Evolutionary conservation across 2,113 vertebrate species (phyloP), one percentile per base, ranked within the genome.

Genomic region (Tachycineta bicolor): DNA sequence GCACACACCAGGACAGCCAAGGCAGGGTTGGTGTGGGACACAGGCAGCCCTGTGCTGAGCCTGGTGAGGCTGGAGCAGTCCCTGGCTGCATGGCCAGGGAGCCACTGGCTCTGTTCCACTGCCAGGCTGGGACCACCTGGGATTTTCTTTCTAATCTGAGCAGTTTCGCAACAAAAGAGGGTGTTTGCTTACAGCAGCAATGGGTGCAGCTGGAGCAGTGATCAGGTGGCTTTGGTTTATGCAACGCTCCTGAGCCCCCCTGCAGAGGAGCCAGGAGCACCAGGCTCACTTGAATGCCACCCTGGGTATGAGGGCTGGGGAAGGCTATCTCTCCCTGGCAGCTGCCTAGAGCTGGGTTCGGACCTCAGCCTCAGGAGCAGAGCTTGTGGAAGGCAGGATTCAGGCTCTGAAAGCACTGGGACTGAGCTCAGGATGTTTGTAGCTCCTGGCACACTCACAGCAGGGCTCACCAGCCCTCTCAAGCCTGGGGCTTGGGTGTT

Each of bases 81-180:
- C 46, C 60, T 43, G 53, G 50, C 63, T 83, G 82, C 37, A 37
- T 41, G 53, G 29, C 41, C 84, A 78, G 43, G 59, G 65, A 69
- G 52, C 33, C 34, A 3, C 39, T 73, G 94, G 73, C 49, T 71
- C 84, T 83, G 63, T 86, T 86, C 50, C 76, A 76, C 46, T 19
- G 33, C 76, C 26, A 33, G 63, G 15, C 3, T 59, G 31, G 56
- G 23, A 59, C 33, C 17, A 33, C 6, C 37, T 22, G 56, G 68
- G 56, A 83, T 95, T 90, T 92, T 64, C 78, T 69, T 93, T 83
- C 71, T 94, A 86, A 95, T 83, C 83, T 7, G 8, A 88, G 71
- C 31, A 39, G 64, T 70, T 92, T 86, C 85, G 65, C 68, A 92
- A 86, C 37, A 84, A 87, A 89, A 60, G 50, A 41, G 17, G 65